Base-by-base conservation (phyloP, 2,888 invertebrate species). In the Strigamia crassipes region DNA sequence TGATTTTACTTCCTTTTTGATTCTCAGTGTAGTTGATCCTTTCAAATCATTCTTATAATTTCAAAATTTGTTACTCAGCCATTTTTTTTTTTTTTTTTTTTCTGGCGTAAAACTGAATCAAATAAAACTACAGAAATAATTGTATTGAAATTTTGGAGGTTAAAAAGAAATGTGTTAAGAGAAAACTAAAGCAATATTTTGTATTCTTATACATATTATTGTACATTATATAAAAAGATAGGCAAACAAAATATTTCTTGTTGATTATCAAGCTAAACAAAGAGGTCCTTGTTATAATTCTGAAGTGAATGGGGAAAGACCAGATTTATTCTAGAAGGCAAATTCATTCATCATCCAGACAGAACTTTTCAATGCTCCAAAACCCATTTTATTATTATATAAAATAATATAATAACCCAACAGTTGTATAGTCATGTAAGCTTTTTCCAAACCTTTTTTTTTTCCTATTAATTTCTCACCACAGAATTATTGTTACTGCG, bases 311-410 rank as follows among this genome's bases (percentile, higher is more conserved):
- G 66, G 27, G 27, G n/a, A 66, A 66, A 66, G 15, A 15, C 9
- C 66, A 23, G 66, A 66, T 66, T 66, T 66, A 9, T 66, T 66
- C 21, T 18, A 15, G 66, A 66, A 66, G 66, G 66, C 66, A 15
- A 66, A 66, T 66, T 66, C 66, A 66, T 66, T 66, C 66, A 66
- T 66, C 66, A 66, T 66, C 66, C 66, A 66, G 66, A 66, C 66
- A 66, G 66, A 66, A 66, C 66, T 66, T 66, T 18, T 27, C 27
- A 66, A 66, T 66, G 27, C 66, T 66, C 66, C 66, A 66, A 66
- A 51, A 51, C 13, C 18, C 51, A 51, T 6, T 51, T 66, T 66
- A 15, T 23, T 66, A 66, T 66, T 23, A 27, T 66, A 27, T 15
- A 51, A 23, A 31, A 27, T 66, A 66, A 66, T 66, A 27, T 23